Conservation (phyloP, 2,888 invertebrate genomes). For the Xanthorhoe designata region DNA sequence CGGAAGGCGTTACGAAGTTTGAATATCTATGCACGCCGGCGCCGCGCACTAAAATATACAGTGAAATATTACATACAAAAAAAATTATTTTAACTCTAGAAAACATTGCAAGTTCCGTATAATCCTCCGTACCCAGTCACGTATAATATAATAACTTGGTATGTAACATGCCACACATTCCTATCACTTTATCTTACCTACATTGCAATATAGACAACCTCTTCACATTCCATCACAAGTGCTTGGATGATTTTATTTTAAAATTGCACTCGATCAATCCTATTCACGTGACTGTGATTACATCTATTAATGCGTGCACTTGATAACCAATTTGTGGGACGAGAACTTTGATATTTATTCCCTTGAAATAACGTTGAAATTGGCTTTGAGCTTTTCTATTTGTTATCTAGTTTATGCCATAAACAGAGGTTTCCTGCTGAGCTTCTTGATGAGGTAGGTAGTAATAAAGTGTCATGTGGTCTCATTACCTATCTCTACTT, state of each 20-base stretch:
- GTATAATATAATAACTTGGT: constrained; percentile 8
- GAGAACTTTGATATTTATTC: constrained; percentile 19
- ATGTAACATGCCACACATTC: constrained; percentile 10
- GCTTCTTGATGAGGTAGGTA: constrained; percentile 1
- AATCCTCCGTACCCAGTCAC: background rate
- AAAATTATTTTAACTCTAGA: too few species aligned
- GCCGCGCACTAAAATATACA: background rate
- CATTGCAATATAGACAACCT: constrained; percentile 6
- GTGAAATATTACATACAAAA: background rate
- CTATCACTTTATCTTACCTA: constrained; percentile 5
- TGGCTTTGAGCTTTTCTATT: constrained; percentile 15
- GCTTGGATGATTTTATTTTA: constrained; percentile 15
- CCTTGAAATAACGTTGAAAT: constrained; percentile 11
- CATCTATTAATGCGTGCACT: constrained; percentile 14
- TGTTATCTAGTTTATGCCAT: constrained; percentile 22
- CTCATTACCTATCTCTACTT: constrained; percentile 1
- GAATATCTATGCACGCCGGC: background rate
- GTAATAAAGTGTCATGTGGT: constrained; percentile 6
- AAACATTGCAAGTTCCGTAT: too few species aligned
- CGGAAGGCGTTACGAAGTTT: background rate
- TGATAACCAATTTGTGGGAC: constrained; percentile 11
- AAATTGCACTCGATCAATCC: constrained; percentile 27
- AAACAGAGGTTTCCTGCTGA: constrained; percentile 18
- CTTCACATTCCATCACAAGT: constrained; percentile 33
- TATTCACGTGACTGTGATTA: constrained; percentile 24